Evolutionary conservation across 2,888 invertebrate species (phyloP), one percentile per base, ranked within the genome.

Genomic region (Agonopterix subpropinquella): DNA sequence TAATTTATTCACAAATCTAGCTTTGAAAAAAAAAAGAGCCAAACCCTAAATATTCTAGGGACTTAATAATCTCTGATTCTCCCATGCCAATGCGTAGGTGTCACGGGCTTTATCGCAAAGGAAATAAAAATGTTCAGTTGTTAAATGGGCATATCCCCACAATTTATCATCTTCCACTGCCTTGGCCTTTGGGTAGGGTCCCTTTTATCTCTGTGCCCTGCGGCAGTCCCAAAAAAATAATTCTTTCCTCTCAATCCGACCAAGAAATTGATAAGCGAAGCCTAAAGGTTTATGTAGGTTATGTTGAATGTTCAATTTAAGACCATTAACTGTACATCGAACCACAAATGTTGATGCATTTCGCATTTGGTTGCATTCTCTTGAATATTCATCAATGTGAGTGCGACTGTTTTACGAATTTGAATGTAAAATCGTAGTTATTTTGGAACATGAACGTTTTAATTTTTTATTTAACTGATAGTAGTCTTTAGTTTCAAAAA

Each of bases 81-180:
- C 11, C 39, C 10, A 35, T 43, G 43, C 43, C 47, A 37, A 4
- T 36, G 42, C 37, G 18, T 43, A 47, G 41, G 43, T 49, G 46
- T 47, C 36, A 48, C 47, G 11, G 11, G 43, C 39, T 48, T 47
- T 51, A 46, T 57, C 49, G 52, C 50, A 47, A 48, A 48, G 52
- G 47, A 47, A 44, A 58, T 58, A 62, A 65, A 62, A 62, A 62
- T 59, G 57, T 51, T 59, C 57, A 54, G 59, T 64, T 61, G 62
- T 63, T 66, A 66, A 65, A 70, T 53, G 57, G 58, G 64, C 57
- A 68, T 62, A 59, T 62, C 57, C 52, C 60, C 51, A 56, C 57
- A 57, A 72, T 73, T 67, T 69, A 72, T 74, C 68, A 75, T 70
- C 65, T 72, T 62, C 57, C 65, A 65, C 59, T 59, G 65, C 63